Evolutionary conservation across 2,888 invertebrate species (phyloP).

Genomic region (Tenthredo amoena): DNA sequence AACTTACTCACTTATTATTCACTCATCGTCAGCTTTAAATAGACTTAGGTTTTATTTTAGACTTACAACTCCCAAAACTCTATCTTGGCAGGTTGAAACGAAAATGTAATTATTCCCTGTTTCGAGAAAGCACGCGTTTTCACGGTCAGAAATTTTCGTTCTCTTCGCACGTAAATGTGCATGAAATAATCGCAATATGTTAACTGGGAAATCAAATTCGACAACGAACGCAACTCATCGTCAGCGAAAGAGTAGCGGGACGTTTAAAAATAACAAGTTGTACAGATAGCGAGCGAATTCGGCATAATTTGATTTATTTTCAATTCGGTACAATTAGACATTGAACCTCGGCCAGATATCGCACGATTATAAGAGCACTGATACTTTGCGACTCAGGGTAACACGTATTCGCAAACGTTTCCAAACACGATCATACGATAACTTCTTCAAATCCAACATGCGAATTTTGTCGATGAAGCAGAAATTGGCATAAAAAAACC

Average conservation of each 20-base stretch:
- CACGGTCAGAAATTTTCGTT: neutral
- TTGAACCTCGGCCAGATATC: neutral
- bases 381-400: neutral
- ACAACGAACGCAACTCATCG: neutral
- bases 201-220: neutral
- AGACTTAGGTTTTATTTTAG: neutral
- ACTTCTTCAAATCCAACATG: neutral
- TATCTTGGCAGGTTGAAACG: neutral
- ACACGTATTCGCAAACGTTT: neutral
- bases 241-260: neutral
- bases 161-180: neutral
- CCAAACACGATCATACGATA: neutral
- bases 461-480: neutral
- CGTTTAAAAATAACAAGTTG: neutral
- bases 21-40: conserved; percentile 17
- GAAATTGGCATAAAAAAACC: neutral
- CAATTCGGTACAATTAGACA: neutral
- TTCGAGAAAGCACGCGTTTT: neutral
- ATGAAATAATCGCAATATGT: too few species aligned
- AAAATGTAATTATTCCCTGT: neutral
- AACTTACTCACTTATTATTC: neutral
- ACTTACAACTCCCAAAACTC: neutral
- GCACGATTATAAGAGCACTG: neutral
- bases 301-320: neutral
- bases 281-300: neutral